phyloP scores from a whole-genome alignment of 2,888 invertebrate species.

The Byasa hedistus region DNA sequence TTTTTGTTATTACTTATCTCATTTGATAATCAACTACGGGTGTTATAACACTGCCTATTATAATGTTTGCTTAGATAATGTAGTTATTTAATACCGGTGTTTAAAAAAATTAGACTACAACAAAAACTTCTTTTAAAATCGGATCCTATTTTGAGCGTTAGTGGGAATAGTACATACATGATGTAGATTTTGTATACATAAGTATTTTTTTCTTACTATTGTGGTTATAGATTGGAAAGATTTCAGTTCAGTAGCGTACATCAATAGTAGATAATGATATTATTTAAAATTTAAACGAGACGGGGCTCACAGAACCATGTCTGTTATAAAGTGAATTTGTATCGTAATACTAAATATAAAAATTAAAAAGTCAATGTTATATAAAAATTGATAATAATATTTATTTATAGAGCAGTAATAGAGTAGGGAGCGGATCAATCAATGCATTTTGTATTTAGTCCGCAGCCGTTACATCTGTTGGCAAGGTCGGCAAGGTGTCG shows the following conservation, averaged over 20 bases:
- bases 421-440: slow-evolving; percentile 47
- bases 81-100: neutral
- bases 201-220: too few relatives aligned
- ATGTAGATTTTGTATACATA: too few relatives aligned
- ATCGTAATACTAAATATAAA: neutral
- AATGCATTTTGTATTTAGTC: slow-evolving; percentile 53
- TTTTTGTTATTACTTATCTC: slow-evolving; percentile 31
- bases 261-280: too few relatives aligned
- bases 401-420: neutral
- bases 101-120: neutral
- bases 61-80: slow-evolving; percentile 5
- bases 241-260: too few relatives aligned
- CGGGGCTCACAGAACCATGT: neutral
- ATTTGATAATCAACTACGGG: slow-evolving; percentile 19
- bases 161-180: too few relatives aligned
- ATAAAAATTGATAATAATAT: neutral
- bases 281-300: neutral
- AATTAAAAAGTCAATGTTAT: neutral
- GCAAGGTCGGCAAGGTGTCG: slow-evolving; percentile 63
- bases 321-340: neutral
- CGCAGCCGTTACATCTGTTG: slow-evolving; percentile 68
- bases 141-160: neutral
- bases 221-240: too few relatives aligned
- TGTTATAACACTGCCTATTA: slow-evolving; percentile 15
- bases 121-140: neutral